Evolutionary conservation across 2,797 vertebrate species (phyloP), one percentile per base, ranked within the genome.

Genomic region (Anabas testudineus): DNA sequence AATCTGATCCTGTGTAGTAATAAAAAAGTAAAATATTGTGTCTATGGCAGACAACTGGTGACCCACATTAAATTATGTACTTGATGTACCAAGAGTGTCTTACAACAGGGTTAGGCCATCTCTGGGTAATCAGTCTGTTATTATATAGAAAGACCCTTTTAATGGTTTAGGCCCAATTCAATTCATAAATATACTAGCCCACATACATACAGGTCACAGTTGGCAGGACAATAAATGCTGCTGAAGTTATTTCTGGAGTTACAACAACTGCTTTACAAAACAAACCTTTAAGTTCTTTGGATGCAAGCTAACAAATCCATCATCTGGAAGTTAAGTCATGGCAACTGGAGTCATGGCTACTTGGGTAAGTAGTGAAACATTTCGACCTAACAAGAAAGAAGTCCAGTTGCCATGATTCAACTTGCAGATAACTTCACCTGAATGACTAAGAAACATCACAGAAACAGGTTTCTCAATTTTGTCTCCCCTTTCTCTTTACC

Each of bases 231-330:
- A 46, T 46, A 10, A 68, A 47, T 61, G 19, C 30, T 34, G 47
- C n/a, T 51, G 6, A 30, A 18, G 9, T 41, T 58, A 39, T 41
- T 39, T 65, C 43, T 43, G 7, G 4, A 46, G 14, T 58, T 16
- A 19, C 39, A 60, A 48, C 6, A 52, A 12, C 48, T 45, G 13
- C 36, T 67, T 28, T 42, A 70, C 53, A 76, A 63, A 71, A 68
- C 51, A 14, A 57, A 22, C 51, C 36, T 62, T 45, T 34, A 36
- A 32, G 21, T 10, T 30, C 21, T 67, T 39, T 43, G 39, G 19
- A 58, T 76, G 37, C 18, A 5, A 14, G 16, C 19, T 21, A 65
- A 75, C 15, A 18, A 4, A 1, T 6, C n/a, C n/a, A n/a, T n/a
- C n/a, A n/a, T n/a, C n/a, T n/a, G n/a, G n/a, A n/a, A n/a, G n/a